Evolutionary conservation across 2,797 vertebrate species (phyloP), one percentile per base, ranked within the genome.

Genomic region (Sphenopsis melanotis): DNA sequence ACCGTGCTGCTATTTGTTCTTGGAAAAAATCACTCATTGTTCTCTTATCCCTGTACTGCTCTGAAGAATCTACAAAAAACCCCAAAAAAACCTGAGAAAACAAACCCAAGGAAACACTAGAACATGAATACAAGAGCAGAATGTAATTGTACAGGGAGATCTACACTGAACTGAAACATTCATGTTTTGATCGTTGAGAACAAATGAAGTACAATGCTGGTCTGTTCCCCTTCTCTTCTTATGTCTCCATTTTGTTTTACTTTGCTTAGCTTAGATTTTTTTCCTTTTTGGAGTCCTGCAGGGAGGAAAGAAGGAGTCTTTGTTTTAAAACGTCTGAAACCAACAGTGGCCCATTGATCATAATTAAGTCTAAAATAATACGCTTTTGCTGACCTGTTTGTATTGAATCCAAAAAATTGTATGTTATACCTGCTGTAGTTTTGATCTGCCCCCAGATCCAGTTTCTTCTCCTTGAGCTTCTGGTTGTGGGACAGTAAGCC

Each of bases 351-450:
- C 93, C 88, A 92, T 92, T 96, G 94, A 95, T 96, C 70, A 82
- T 60, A 94, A 92, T 77, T 96, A 93, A 94, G 61, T 86, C 95
- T 95, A 96, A 97, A 96, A 94, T 95, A 96, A 97, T 90, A 92
- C 42, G 24, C 77, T 94, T 93, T 95, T 92, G 71, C 77, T 92
- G 92, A 91, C 87, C 93, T 90, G 77, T 92, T 95, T 96, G 80
- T 85, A 71, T 60, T 53, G 52, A 85, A 89, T 96, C 56, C 5
- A 94, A 95, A 93, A 88, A 89, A 57, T 16, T 29, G 6, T 82
- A 42, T 34, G 39, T 63, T 81, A 69, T 66, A 95, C 85, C 87
- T 95, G 77, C 77, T 81, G 57, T 50, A 87, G 57, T 82, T 79
- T 87, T 64, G 18, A 11, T 90, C 60, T 78, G 53, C 11, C 42